These are phyloP conservation scores for Eupithecia inturbata DNA, from an alignment of 2,888 invertebrate species.

Conservation along the genomic window DNA sequence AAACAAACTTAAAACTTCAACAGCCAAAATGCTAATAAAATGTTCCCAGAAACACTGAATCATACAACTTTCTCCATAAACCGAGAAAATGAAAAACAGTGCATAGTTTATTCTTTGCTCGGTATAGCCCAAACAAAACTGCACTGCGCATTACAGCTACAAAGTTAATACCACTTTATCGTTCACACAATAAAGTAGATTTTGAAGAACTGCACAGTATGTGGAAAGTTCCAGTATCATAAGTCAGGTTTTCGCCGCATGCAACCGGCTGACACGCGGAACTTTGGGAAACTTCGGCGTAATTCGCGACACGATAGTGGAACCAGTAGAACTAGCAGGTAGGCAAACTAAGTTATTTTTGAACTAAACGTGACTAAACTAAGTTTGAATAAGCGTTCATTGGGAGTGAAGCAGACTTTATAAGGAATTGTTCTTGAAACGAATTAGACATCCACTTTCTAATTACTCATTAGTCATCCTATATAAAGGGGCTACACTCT, in stretches of 20 bases:
- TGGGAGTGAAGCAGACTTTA: background rate
- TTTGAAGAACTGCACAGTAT: constrained; percentile 18
- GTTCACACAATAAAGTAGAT: constrained; percentile 11
- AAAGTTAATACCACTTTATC: constrained; percentile 31
- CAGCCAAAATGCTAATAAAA: constrained; percentile 10
- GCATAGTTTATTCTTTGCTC: background rate
- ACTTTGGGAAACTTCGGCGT: constrained; percentile 49
- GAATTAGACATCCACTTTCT: background rate
- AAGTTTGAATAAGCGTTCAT: background rate
- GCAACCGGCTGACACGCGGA: constrained; percentile 48
- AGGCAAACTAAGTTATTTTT: background rate
- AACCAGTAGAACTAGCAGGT: background rate
- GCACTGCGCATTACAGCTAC: constrained; percentile 54
- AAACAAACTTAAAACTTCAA: background rate
- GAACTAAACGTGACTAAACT: background rate
- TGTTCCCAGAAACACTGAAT: constrained; percentile 19
- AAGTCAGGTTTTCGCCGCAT: constrained; percentile 49
- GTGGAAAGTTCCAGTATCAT: constrained; percentile 47
- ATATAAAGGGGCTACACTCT: background rate
- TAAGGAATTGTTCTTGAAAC: background rate
- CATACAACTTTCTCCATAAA: constrained; percentile 38
- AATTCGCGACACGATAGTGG: constrained; percentile 35
- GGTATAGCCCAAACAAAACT: constrained; percentile 42
- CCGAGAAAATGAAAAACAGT: constrained; percentile 46
- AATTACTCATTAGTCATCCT: background rate